A percentile compares a stretch with the other conserved stretches of the same genome.
Evolutionary conservation across 2,113 vertebrate genomes (phyloP).

Genomic region (Ariopsis seemanni): DNA sequence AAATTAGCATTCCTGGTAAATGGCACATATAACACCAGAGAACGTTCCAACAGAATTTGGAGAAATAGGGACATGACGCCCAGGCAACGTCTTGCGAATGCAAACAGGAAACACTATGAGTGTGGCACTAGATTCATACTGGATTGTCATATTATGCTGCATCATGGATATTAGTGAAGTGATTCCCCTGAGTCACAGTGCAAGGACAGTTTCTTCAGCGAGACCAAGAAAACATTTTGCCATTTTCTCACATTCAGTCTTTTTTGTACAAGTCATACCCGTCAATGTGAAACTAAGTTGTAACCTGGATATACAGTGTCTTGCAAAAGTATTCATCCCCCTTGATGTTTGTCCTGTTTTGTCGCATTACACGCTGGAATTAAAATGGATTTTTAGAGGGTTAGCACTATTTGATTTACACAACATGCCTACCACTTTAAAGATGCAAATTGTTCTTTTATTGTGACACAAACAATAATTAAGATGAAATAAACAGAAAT

Average conservation of each 20-base stretch:
- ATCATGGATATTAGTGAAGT: not conserved
- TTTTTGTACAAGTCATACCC: not conserved
- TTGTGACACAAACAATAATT: no score
- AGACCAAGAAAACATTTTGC: not conserved
- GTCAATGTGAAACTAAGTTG: not conserved
- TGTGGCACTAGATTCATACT: not conserved
- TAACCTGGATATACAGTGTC: not conserved
- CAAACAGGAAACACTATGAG: not conserved
- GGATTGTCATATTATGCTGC: not conserved
- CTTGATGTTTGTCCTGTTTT: no score
- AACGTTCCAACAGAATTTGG: not conserved
- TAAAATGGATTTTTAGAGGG: no score
- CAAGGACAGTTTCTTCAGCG: not conserved
- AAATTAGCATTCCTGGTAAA: not conserved
- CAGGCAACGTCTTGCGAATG: not conserved
- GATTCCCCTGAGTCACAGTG: not conserved
- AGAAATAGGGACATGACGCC: not conserved
- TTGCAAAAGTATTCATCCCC: no score
- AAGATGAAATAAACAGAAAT: no score
- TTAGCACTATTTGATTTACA: no score
- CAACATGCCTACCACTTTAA: no score
- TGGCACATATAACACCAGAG: not conserved
- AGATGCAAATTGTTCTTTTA: no score
- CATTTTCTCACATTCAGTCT: not conserved
- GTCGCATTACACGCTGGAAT: no score